phyloP scores from a whole-genome alignment of 2,113 vertebrate species.

The Limanda limanda region DNA sequence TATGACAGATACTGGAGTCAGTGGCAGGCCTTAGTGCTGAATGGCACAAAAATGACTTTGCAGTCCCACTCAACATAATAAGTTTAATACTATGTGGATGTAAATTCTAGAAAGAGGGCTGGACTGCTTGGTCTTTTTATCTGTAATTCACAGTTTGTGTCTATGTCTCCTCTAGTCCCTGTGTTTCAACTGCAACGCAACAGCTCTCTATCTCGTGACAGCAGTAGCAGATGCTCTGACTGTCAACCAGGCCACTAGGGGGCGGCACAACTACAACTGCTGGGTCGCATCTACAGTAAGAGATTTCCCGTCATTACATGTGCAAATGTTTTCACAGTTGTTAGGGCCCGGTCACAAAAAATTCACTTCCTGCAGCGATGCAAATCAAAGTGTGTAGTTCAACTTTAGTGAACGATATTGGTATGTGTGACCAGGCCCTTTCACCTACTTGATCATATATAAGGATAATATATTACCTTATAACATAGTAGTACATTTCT shows the following conservation, averaged over 20 bases:
- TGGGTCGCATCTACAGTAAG: slow-evolving; percentile 94
- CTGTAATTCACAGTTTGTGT: neutral
- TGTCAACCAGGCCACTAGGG: slow-evolving; percentile 81
- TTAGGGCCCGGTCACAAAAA: neutral
- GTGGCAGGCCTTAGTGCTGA: too few species aligned
- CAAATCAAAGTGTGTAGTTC: too few species aligned
- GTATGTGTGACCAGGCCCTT: too few species aligned
- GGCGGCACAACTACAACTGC: slow-evolving; percentile 91
- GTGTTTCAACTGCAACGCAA: slow-evolving; percentile 88
- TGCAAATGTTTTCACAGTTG: neutral
- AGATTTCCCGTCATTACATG: neutral
- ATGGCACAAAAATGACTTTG: too few species aligned
- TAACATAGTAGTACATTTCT: too few species aligned
- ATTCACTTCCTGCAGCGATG: too few species aligned
- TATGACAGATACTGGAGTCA: too few species aligned
- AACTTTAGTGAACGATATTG: too few species aligned
- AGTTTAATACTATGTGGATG: neutral
- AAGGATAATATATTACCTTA: too few species aligned
- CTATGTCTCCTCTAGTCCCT: slow-evolving; percentile 80
- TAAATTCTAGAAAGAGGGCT: neutral
- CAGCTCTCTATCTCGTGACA: slow-evolving; percentile 88
- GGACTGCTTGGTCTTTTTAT: neutral
- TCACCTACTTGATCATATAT: too few species aligned
- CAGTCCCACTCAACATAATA: too few species aligned
- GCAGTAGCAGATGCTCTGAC: slow-evolving; percentile 85